These are phyloP conservation scores for Pantala flavescens DNA, from an alignment of 1,140 invertebrate genomes.

Conservation along the genomic window DNA sequence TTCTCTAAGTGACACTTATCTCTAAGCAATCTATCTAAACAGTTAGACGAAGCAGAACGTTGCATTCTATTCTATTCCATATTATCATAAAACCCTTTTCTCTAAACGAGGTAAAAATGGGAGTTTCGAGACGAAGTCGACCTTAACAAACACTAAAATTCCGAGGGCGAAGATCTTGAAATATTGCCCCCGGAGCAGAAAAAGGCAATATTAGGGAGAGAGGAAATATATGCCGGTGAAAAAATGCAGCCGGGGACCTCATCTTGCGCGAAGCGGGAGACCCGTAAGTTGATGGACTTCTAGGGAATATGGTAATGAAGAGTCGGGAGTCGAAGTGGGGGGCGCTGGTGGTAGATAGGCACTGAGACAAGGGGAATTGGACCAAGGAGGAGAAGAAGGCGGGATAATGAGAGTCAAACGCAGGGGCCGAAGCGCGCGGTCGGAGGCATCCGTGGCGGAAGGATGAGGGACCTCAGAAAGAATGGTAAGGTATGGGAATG, in stretches of 20 bases:
- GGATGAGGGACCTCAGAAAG: neutral
- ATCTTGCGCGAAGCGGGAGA: no score
- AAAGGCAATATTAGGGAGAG: neutral
- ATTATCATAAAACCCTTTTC: no score
- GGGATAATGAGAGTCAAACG: slow-evolving; percentile 5
- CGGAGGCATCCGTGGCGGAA: neutral
- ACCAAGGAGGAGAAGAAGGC: neutral
- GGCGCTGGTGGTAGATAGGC: no score
- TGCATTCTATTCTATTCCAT: no score
- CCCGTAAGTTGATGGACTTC: neutral
- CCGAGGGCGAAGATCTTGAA: no score
- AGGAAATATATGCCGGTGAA: neutral
- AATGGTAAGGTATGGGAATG: neutral
- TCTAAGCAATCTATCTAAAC: no score
- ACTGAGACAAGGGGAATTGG: neutral
- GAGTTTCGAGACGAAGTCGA: no score
- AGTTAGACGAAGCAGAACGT: no score
- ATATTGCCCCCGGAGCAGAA: no score
- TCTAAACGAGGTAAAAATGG: no score
- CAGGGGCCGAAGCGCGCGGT: neutral
- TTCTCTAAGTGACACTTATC: no score
- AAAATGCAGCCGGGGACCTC: neutral
- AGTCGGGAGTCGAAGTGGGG: neutral
- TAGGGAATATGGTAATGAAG: neutral
- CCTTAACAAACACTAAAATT: no score